Percentiles rank a stretch among this genome's conserved stretches.
Evolutionary conservation across 2,113 vertebrate species (phyloP).

Genomic region (Poeciliopsis turrubarensis): DNA sequence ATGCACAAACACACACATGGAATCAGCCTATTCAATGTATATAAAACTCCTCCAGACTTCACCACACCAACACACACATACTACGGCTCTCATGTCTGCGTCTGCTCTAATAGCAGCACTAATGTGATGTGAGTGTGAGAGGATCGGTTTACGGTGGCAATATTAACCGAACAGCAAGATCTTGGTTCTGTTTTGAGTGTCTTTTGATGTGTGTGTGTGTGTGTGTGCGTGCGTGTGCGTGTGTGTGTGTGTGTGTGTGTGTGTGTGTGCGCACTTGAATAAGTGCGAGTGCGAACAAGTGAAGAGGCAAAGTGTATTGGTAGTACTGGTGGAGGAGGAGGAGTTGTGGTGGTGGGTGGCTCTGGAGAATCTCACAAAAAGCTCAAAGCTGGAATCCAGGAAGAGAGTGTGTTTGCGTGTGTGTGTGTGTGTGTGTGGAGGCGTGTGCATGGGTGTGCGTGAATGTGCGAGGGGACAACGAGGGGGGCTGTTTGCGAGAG

Average conservation of each 20-base stretch:
- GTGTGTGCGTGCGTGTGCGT: constrained; percentile 19
- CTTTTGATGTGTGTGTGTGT: constrained; percentile 52
- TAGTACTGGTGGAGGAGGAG: constrained; percentile 44
- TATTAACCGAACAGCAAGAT: constrained; percentile 56
- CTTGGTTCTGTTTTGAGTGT: constrained; percentile 58
- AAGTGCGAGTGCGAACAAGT: constrained; percentile 5
- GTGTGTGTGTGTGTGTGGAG: too few species aligned
- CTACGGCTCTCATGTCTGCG: constrained; percentile 56
- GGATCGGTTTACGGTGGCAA: constrained; percentile 65
- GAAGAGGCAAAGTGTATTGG: constrained; percentile 43
- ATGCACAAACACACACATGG: constrained; percentile 54
- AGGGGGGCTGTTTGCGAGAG: constrained; percentile 48
- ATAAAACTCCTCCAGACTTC: constrained; percentile 36
- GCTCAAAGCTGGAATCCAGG: constrained; percentile 70
- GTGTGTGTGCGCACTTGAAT: constrained; percentile 2
- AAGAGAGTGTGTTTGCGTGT: constrained; percentile 6
- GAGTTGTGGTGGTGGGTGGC: constrained; percentile 49
- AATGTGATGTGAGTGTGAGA: constrained; percentile 71
- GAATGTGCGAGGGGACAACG: constrained; percentile 34
- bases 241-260: constrained; percentile 34
- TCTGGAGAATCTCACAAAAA: constrained; percentile 73
- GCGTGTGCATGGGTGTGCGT: neutral
- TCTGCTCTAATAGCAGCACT: constrained; percentile 70
- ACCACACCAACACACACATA: constrained; percentile 3
- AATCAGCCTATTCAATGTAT: constrained; percentile 9